phyloP scores from a whole-genome alignment of 2,797 vertebrate genomes.

The Enteromius unitaeniatus region DNA sequence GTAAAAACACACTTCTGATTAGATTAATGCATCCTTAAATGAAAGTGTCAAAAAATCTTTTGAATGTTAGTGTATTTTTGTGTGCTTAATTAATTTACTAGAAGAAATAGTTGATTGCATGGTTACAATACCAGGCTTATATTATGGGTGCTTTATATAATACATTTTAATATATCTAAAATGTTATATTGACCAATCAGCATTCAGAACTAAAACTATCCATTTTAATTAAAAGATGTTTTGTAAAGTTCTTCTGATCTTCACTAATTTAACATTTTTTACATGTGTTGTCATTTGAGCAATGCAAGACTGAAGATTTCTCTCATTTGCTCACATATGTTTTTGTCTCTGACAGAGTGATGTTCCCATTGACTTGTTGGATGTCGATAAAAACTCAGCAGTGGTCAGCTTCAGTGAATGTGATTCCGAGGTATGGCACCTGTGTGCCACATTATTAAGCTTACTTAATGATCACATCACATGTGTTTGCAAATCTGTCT shows the following conservation, averaged over 20 bases:
- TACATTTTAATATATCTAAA: not conserved
- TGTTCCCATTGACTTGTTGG: conserved; percentile 95
- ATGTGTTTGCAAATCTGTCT: conserved; percentile 3
- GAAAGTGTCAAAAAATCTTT: not conserved
- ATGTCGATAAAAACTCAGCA: conserved; percentile 98
- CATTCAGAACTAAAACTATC: not conserved
- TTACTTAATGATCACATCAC: not conserved
- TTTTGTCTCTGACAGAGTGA: conserved; percentile 83
- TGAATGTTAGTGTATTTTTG: not conserved
- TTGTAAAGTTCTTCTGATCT: not conserved
- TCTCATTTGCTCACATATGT: not conserved
- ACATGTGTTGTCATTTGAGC: not conserved
- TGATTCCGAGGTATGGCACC: conserved; percentile 88
- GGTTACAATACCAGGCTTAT: not conserved
- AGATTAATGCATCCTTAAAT: not conserved
- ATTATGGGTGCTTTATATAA: not conserved
- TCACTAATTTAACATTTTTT: not conserved
- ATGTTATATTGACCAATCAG: not conserved
- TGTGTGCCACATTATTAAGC: not conserved
- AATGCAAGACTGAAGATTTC: not conserved
- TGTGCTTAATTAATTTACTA: not conserved
- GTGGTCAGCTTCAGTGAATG: conserved; percentile 98
- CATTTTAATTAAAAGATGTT: not conserved
- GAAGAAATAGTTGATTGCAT: not conserved
- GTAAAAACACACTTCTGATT: not conserved